Percentiles rank a stretch among this genome's conserved stretches.
phyloP scores from a whole-genome alignment of 2,888 invertebrate genomes.

The Diachrysia chrysitis region DNA sequence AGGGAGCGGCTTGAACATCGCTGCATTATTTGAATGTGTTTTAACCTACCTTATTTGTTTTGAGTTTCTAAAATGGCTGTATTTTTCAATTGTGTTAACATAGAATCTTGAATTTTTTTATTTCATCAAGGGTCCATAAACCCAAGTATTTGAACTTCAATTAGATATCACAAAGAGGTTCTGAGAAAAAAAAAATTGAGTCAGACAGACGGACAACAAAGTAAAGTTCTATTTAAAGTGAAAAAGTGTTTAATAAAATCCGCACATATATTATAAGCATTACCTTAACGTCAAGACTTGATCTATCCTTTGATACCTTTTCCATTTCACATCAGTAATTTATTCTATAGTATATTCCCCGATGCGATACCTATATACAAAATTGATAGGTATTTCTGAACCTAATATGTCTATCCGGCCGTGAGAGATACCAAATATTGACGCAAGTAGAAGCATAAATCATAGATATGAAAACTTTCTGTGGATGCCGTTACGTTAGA shows the following conservation, averaged over 20 bases:
- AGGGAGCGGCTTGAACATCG: too few relatives aligned
- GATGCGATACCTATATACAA: conserved; percentile 38
- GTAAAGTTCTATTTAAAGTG: not conserved
- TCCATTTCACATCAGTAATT: conserved; percentile 30
- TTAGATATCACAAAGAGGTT: too few relatives aligned
- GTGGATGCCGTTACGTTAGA: conserved; percentile 48
- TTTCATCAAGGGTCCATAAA: too few relatives aligned
- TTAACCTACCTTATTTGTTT: too few relatives aligned
- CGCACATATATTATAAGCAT: not conserved
- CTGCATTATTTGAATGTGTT: too few relatives aligned
- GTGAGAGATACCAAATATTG: conserved; percentile 67
- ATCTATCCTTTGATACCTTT: conserved; percentile 13
- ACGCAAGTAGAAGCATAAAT: conserved; percentile 63
- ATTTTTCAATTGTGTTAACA: too few relatives aligned
- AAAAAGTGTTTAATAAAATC: not conserved
- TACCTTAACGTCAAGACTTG: not conserved
- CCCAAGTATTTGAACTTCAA: too few relatives aligned
- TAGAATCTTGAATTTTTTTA: too few relatives aligned
- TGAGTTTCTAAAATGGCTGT: too few relatives aligned
- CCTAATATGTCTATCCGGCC: conserved; percentile 55
- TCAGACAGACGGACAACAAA: too few relatives aligned
- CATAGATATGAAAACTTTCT: conserved; percentile 63
- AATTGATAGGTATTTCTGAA: conserved; percentile 52
- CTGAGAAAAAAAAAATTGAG: too few relatives aligned
- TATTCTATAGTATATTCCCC: conserved; percentile 34